Evolutionary conservation across 2,113 vertebrate species (phyloP).

Genomic region (Cathartes aura): DNA sequence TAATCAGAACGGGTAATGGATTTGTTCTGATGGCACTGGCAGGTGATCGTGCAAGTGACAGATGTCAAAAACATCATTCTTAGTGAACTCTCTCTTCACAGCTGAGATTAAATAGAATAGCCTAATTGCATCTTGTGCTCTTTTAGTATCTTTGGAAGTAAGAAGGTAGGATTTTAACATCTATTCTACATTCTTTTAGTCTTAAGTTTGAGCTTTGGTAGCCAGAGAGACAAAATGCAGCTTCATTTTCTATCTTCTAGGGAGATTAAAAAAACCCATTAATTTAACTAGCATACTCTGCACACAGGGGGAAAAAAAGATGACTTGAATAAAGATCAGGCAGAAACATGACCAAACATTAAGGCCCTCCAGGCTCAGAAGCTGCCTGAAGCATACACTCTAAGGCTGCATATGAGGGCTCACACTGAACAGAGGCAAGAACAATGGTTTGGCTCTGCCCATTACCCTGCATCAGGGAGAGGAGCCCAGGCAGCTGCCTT

Average conservation of each 20-base stretch:
- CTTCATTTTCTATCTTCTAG: constrained; percentile 15
- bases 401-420: neutral
- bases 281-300: constrained; percentile 4
- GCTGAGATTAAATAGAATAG: constrained; percentile 6
- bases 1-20: constrained; percentile 33
- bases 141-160: neutral
- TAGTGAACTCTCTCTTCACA: neutral
- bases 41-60: constrained; percentile 31
- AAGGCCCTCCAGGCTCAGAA: neutral
- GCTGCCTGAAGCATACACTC: neutral
- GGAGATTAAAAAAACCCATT: neutral
- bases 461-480: neutral
- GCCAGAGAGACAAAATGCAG: neutral
- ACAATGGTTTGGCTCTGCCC: neutral
- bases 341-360: neutral
- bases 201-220: neutral
- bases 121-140: constrained; percentile 4
- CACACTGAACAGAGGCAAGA: neutral
- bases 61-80: constrained; percentile 32
- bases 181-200: constrained; percentile 11
- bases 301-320: neutral
- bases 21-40: constrained; percentile 12
- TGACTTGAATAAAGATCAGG: neutral
- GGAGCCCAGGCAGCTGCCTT: neutral
- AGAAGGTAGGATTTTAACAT: constrained; percentile 22